These are phyloP conservation scores for Phaedon cochleariae DNA, from an alignment of 2,888 invertebrate species.

Conservation along the genomic window DNA sequence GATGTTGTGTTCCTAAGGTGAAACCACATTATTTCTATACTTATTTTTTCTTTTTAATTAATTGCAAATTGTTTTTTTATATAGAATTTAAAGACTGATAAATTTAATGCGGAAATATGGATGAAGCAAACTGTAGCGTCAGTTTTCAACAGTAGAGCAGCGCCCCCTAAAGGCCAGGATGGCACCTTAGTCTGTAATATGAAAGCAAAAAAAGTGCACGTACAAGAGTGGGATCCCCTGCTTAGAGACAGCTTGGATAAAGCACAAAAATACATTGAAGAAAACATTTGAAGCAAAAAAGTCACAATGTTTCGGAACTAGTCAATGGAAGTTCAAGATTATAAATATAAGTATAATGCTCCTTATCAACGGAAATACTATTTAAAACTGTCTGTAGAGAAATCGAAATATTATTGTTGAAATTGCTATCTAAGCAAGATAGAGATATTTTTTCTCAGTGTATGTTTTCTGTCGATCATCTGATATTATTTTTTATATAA, in stretches of 20 bases:
- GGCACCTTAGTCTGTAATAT: constrained; percentile 70
- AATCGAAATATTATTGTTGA: too few species aligned
- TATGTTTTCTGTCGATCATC: background rate
- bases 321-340: background rate
- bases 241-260: constrained; percentile 69
- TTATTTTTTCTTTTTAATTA: too few species aligned
- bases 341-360: too few species aligned
- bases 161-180: constrained; percentile 68
- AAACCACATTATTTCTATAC: background rate
- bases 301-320: background rate
- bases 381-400: too few species aligned
- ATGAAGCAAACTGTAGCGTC: constrained; percentile 67
- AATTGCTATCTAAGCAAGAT: too few species aligned
- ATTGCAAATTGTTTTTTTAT: constrained; percentile 42
- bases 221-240: constrained; percentile 69
- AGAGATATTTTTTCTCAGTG: too few species aligned
- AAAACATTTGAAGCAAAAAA: constrained; percentile 49
- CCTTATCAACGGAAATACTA: too few species aligned
- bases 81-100: constrained; percentile 66
- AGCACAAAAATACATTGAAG: constrained; percentile 66
- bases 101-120: constrained; percentile 77
- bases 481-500: constrained; percentile 11
- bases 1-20: constrained; percentile 76
- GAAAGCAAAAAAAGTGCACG: constrained; percentile 70
- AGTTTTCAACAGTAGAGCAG: constrained; percentile 67